Base-by-base conservation (phyloP, 1,140 invertebrate genomes). In the Physella acuta region DNA sequence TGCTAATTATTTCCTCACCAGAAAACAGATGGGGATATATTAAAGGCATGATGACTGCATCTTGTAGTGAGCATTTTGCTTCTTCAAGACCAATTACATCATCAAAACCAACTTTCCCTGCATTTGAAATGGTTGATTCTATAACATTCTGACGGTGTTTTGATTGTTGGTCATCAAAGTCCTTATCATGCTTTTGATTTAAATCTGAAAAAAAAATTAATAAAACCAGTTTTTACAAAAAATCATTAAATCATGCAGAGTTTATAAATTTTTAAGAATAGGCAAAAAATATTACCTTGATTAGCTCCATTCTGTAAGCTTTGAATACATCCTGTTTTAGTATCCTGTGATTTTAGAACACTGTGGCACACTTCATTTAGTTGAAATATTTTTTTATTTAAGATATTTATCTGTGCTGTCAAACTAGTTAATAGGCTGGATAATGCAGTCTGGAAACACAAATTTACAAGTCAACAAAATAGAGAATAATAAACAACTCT, bases 71-170 rank as follows among this genome's bases (percentile, higher is more conserved):
- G 44, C 81, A 73, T 73, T 87, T 87, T 5, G 82, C 84, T 49
- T 85, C 80, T n/a, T 69, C n/a, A 4, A 86, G 73, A 33, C 85
- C 88, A 63, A 88, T 86, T 53, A 88, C 86, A 70, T 87, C 88
- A 76, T 80, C 81, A 76, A 76, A 86, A 63, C 24, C 76, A 8
- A 81, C 33, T 3, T 33, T 51, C 30, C 61, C 73, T 58, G 26
- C 75, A 73, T 63, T 77, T 75, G 81, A 60, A 31, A 84, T 82
- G 0, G 81, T 84, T 30, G 79, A 76, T 52, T 80, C 78, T 24
- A 84, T 82, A 11, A 78, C 77, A 2, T 58, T 60, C 37, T 72
- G 70, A 11, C 79, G 17, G 70, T 56, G 33, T 69, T 36, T 37
- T 68, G 59, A 39, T 73, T 74, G 24, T 36, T 73, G 28, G 68